Evolutionary conservation across 2,797 vertebrate genomes (phyloP), one percentile per base, ranked within the genome.

Genomic region (Crax fasciolata): DNA sequence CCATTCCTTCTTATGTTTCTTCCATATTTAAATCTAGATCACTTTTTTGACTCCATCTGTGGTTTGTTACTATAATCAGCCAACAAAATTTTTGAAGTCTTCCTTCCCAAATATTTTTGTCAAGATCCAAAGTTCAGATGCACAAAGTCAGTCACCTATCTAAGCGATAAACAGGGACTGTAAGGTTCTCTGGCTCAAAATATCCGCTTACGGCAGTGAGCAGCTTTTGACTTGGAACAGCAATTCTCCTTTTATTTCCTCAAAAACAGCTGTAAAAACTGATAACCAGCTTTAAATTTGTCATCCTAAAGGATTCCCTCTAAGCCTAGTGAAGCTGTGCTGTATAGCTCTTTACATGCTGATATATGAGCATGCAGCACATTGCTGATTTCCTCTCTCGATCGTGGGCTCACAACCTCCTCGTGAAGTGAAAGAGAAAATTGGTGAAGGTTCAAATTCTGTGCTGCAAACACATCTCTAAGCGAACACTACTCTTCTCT

Each of bases 231-330:
- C 74, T 80, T 92, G 85, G 92, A 95, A 43, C 74, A 84, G 63
- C 51, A 87, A 51, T 96, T 97, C 93, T 80, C 59, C 70, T 90
- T 95, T 96, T 89, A 96, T 88, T 96, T 79, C 48, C 76, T 38
- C 81, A 57, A 66, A 95, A 90, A 55, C 66, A 94, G 88, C 84
- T 93, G 87, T 93, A 93, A 94, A 93, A 96, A 92, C 71, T 5
- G 89, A 97, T 95, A 95, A 94, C 62, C 80, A 92, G 74, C 30
- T 96, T 96, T 97, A 89, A 84, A 95, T 51, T 83, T 95, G 80
- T 93, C 85, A 90, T 78, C 66, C 24, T 13, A 94, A 96, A 94
- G 75, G 89, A 91, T 84, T 92, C 80, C 73, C 92, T 92, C 81
- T 73, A 92, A 91, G 66, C 55, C 68, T 32, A 66, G 62, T 57